A percentile compares a stretch with the other conserved stretches of the same genome.
These are phyloP conservation scores for Hoplostethus atlanticus DNA, from an alignment of 2,797 vertebrate genomes.

Conservation along the genomic window DNA sequence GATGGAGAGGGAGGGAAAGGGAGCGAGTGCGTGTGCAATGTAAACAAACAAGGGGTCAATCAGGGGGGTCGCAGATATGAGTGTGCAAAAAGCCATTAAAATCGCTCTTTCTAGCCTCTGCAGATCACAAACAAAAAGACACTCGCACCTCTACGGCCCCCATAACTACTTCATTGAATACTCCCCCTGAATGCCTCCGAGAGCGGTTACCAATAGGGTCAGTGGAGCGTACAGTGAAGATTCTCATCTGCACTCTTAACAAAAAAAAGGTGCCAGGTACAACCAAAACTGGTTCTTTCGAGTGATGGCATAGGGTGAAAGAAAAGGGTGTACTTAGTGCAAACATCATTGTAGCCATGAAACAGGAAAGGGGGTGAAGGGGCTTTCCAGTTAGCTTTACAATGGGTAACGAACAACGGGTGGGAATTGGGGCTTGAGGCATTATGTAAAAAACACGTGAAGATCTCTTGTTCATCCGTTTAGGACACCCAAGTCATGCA, in stretches of 20 bases:
- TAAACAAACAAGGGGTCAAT: conserved; percentile 59
- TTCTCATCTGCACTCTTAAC: conserved; percentile 3
- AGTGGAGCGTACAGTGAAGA: neutral
- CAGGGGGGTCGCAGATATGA: conserved; percentile 14
- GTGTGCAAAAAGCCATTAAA: neutral
- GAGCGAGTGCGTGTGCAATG: conserved; percentile 30
- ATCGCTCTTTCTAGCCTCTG: neutral
- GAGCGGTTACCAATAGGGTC: neutral
- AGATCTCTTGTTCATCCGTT: neutral
- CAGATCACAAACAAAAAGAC: neutral
- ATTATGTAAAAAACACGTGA: neutral
- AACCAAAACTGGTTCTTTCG: too few relatives aligned
- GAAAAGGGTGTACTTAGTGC: neutral
- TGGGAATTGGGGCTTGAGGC: neutral
- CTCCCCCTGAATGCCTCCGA: neutral
- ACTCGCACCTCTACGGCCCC: neutral
- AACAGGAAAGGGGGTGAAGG: neutral
- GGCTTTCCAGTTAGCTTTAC: conserved; percentile 5
- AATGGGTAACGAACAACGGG: neutral
- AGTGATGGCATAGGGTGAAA: too few relatives aligned
- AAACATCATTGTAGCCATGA: conserved; percentile 3
- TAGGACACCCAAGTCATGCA: neutral
- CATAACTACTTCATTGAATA: neutral
- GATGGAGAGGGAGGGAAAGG: conserved; percentile 37
- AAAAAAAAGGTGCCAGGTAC: too few relatives aligned